These are phyloP conservation scores for Zaprionus kolodkinae DNA, from an alignment of 1,140 invertebrate genomes.

Conservation along the genomic window DNA sequence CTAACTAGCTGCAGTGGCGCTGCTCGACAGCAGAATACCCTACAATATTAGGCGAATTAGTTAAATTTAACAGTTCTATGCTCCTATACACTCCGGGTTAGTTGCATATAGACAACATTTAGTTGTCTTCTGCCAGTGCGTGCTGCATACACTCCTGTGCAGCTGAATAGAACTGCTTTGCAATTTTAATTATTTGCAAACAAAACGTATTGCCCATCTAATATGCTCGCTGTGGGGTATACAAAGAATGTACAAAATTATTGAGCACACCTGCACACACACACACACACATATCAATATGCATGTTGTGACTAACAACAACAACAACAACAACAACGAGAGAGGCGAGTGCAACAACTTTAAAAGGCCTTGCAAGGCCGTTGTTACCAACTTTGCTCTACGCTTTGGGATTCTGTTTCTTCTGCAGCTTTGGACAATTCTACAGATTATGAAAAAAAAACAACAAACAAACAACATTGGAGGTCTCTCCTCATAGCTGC, in stretches of 20 bases:
- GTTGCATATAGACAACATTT: neutral
- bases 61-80: neutral
- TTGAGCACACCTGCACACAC: constrained; percentile 44
- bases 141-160: neutral
- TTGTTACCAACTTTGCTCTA: constrained; percentile 33
- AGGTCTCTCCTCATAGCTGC: neutral
- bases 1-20: constrained; percentile 29
- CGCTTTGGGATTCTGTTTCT: constrained; percentile 15
- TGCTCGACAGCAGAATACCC: neutral
- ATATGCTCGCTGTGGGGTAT: neutral
- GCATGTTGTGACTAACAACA: constrained; percentile 54
- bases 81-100: neutral
- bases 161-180: no score
- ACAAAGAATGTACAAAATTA: constrained; percentile 44
- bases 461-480: neutral
- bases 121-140: neutral
- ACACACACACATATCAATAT: constrained; percentile 12
- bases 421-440: constrained; percentile 20
- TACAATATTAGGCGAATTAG: neutral
- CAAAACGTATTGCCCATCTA: neutral
- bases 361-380: constrained; percentile 82
- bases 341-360: constrained; percentile 73
- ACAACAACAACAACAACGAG: constrained; percentile 43
- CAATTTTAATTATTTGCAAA: neutral
- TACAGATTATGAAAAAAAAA: constrained; percentile 32